These are phyloP conservation scores for Dynastes grantii DNA, from an alignment of 2,888 invertebrate genomes.

Conservation along the genomic window DNA sequence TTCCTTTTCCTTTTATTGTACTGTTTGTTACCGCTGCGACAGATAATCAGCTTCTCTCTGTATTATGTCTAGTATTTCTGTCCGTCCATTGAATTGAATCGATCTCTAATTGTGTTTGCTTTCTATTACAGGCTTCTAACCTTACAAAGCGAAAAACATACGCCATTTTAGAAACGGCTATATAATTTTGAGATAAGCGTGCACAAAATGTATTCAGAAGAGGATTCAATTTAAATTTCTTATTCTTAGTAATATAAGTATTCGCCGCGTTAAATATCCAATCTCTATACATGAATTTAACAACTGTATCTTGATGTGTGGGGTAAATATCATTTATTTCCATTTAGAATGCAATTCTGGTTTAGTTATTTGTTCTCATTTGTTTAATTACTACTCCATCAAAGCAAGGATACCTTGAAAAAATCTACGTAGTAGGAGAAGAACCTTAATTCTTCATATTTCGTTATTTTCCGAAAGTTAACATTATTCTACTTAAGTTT, in stretches of 20 bases:
- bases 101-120: constrained; percentile 24
- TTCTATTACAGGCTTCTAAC: constrained; percentile 5
- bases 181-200: background rate
- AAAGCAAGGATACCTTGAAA: too few relatives aligned
- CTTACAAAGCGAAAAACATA: background rate
- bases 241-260: background rate
- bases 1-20: constrained; percentile 6
- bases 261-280: background rate
- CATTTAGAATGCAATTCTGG: too few relatives aligned
- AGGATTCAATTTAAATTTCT: constrained; percentile 1
- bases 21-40: background rate
- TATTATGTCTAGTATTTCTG: background rate
- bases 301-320: background rate
- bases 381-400: too few relatives aligned
- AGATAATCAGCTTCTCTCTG: constrained; percentile 21
- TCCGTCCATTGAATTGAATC: constrained; percentile 9
- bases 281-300: background rate
- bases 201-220: background rate
- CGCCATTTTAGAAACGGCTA: background rate
- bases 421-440: too few relatives aligned
- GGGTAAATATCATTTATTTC: too few relatives aligned
- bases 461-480: too few relatives aligned
- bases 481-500: background rate
- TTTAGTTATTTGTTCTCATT: too few relatives aligned
- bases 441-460: too few relatives aligned